A percentile compares a stretch with the other conserved stretches of the same genome.
These are phyloP conservation scores for Thamnaconus septentrionalis DNA, from an alignment of 2,113 vertebrate genomes.

Conservation along the genomic window DNA sequence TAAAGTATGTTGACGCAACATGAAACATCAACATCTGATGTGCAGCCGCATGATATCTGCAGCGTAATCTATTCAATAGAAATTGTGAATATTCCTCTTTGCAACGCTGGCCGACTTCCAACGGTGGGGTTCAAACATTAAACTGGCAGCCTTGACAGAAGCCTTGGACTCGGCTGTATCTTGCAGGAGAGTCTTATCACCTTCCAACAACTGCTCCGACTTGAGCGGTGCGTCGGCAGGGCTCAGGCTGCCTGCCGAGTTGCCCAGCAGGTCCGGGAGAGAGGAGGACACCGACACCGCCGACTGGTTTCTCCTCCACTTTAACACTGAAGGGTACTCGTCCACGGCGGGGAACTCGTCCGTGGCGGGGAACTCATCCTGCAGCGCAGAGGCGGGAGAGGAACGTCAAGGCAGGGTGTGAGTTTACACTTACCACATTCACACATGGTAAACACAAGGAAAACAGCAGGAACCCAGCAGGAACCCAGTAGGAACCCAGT, in stretches of 20 bases:
- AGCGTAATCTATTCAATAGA: no score
- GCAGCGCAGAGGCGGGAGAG: slow-evolving; percentile 6
- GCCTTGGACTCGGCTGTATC: slow-evolving; percentile 18
- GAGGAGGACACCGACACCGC: slow-evolving; percentile 81
- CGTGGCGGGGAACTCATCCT: slow-evolving; percentile 72
- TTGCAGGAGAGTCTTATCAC: slow-evolving; percentile 47
- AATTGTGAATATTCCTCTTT: no score
- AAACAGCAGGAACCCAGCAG: no score
- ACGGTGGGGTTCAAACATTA: background rate
- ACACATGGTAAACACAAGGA: no score
- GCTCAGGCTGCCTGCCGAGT: slow-evolving; percentile 80
- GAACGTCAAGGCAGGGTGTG: background rate
- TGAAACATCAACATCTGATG: no score
- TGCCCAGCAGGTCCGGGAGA: slow-evolving; percentile 82
- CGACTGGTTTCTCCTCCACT: slow-evolving; percentile 89
- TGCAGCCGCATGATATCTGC: no score
- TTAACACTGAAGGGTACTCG: slow-evolving; percentile 80
- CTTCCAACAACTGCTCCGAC: slow-evolving; percentile 78
- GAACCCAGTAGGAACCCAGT: no score
- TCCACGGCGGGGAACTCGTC: slow-evolving; percentile 84
- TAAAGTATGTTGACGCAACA: no score
- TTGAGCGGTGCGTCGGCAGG: slow-evolving; percentile 79
- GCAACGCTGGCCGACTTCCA: no score
- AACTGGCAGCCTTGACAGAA: background rate
- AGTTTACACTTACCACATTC: no score